A percentile compares a stretch with the other conserved stretches of the same genome.
Conservation (phyloP, 2,113 vertebrate species). For the Nothocercus julius region DNA sequence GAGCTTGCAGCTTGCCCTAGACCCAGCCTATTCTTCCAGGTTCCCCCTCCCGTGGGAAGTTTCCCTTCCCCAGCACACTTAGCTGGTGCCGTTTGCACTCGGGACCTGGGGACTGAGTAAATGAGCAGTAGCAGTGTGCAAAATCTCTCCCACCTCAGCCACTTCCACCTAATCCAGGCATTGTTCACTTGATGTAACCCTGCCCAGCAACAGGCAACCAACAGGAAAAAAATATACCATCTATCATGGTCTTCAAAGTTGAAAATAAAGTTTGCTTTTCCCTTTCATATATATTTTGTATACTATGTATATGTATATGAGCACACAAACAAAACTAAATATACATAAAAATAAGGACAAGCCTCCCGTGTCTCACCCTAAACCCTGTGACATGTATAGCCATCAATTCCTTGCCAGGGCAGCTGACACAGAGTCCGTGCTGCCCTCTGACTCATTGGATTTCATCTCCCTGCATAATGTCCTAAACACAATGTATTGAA, state of each 20-base stretch:
- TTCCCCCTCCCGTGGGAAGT: not conserved
- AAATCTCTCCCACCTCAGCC: not conserved
- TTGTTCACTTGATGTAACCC: not conserved
- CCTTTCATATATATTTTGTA: not conserved
- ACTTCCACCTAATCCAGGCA: not conserved
- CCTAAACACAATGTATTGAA: not conserved
- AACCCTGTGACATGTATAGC: not conserved
- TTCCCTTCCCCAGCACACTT: not conserved
- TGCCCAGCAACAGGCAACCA: not conserved
- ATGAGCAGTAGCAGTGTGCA: not conserved
- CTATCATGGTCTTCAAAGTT: not conserved
- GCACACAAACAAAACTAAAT: not conserved
- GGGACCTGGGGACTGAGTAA: rapidly evolving
- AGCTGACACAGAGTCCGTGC: not conserved
- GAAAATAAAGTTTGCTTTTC: not conserved
- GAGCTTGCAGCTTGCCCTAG: too few species aligned
- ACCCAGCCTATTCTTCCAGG: too few species aligned
- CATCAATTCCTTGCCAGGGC: rapidly evolving
- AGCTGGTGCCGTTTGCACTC: rapidly evolving
- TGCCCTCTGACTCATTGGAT: not conserved
- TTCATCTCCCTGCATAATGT: not conserved
- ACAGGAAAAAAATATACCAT: not conserved
- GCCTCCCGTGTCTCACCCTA: not conserved
- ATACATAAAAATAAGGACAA: not conserved
- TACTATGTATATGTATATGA: not conserved